Evolutionary conservation across 2,888 invertebrate genomes (phyloP).

Genomic region (Andrena trimmerana): DNA sequence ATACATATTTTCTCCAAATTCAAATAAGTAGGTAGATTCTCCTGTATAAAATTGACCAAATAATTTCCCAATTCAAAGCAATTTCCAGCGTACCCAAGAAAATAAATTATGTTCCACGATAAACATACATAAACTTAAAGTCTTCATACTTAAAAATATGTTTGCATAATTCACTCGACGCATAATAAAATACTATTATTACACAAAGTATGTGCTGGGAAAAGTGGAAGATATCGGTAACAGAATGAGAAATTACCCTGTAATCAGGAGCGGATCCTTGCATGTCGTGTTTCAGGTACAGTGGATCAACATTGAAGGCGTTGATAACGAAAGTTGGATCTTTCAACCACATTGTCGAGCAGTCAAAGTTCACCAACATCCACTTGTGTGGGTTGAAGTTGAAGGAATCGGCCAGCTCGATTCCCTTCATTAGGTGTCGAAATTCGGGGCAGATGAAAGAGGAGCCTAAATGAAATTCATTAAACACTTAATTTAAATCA

Average conservation of each 20-base stretch:
- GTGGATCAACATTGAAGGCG: conserved; percentile 98
- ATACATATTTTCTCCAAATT: neutral
- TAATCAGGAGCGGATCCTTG: conserved; percentile 97
- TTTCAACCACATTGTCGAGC: conserved; percentile 98
- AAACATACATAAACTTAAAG: no score
- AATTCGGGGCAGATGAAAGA: conserved; percentile 99
- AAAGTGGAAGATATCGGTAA: no score
- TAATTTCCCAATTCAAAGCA: neutral
- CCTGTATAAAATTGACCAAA: neutral
- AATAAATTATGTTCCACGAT: no score
- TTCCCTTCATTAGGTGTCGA: conserved; percentile 94
- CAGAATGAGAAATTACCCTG: conserved; percentile 86
- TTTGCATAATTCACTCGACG: no score
- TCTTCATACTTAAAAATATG: no score
- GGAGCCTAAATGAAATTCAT: conserved; percentile 86
- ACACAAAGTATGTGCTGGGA: no score
- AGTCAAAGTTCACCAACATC: conserved; percentile 99
- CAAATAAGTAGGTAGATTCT: neutral
- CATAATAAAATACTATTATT: no score
- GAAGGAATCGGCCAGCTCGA: conserved; percentile 97
- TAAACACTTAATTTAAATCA: neutral
- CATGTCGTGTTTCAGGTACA: conserved; percentile 97
- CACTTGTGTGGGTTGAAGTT: conserved; percentile 99
- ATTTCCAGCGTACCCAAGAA: no score
- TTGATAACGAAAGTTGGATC: conserved; percentile 95